Evolutionary conservation across 2,113 vertebrate genomes (phyloP), one percentile per base, ranked within the genome.

Genomic region (Nannospalax galili): DNA sequence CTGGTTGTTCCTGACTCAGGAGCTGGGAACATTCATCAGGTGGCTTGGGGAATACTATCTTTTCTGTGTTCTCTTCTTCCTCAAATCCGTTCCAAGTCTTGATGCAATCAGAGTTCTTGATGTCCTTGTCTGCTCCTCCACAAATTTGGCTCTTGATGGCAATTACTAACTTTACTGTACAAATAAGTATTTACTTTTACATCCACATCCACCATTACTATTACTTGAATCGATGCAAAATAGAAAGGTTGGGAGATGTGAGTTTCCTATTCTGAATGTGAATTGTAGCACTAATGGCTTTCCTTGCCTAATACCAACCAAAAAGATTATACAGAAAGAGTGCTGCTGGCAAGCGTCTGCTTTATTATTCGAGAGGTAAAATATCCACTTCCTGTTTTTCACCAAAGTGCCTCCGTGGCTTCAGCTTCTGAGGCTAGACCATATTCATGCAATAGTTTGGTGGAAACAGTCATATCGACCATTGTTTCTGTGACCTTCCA

Each of bases 1-100:
- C 2, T 6, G 56, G 1, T 0, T 7, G 1, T 24, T 75, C 37
- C 24, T 37, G 11, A 75, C 1, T 11, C 1, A 5, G 45, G 7
- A 4, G n/a, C 10, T 65, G 12, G 14, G 17, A 16, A 64, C 28
- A 72, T 42, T 12, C 32, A 4, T 48, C 2, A n/a, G 19, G 22
- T 65, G 15, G 32, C 28, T 64, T 2, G 2, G 10, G 3, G 19
- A 28, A 19, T 58, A 14, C 22, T 32, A 1, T 56, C 52, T 96
- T 24, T 2, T 30, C 19, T 84, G 80, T 12, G 62, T 16, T 32
- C 84, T 26, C 58, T 72, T 22, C 17, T 88, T 65, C 32, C 10
- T 88, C 37, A 87, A 62, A 65, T 0, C 52, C 9, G 5, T 40
- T 65, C 17, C 14, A 60, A n/a, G 30, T 32, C 17, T n/a, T 14